Base-by-base conservation (phyloP, 2,113 vertebrate species). In the Sturnus vulgaris region DNA sequence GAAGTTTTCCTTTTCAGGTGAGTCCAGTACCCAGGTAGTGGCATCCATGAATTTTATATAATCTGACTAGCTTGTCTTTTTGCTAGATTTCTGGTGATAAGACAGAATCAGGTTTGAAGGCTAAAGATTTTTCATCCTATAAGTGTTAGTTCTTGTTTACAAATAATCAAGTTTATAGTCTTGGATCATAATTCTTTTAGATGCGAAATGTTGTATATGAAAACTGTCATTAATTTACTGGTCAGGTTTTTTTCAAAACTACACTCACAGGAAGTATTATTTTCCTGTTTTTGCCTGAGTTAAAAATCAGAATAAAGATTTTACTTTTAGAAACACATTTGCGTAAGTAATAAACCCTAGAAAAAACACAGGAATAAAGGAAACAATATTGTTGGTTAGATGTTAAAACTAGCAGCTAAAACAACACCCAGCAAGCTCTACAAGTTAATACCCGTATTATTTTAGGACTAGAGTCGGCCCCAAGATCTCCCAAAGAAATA, bases 291-390 rank as follows among this genome's bases (percentile, higher is more conserved):
- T 79, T 71, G 9, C 25, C 11, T 65, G 53, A 76, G 28, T 69
- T 79, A 79, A 92, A 63, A 81, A 55, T 64, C 19, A 47, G 31
- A 91, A 21, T 28, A 63, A 59, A 27, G 15, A 3, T 59, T 88
- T 89, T 76, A 15, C 19, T 75, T 88, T 91, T 95, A 82, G 87
- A 75, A 93, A 88, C 10, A 55, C 4, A 69, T 90, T 87, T 95
- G 18, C 49, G 4, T 87, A 46, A 82, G 19, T 77, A 72, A 78
- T 57, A 77, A 63, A 60, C 22, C 19, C 65, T 85, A 68, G 44
- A 68, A 86, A 76, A 93, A 19, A 22, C 33, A 56, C 4, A 82
- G 50, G 40, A 73, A 66, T 47, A 16, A 92, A 52, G 70, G 13
- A 79, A 76, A 60, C 63, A 5, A 21, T 49, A 17, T 81, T 63